A percentile compares a stretch with the other conserved stretches of the same genome.
phyloP scores from a whole-genome alignment of 2,113 vertebrate species.

The Siniperca knerii region DNA sequence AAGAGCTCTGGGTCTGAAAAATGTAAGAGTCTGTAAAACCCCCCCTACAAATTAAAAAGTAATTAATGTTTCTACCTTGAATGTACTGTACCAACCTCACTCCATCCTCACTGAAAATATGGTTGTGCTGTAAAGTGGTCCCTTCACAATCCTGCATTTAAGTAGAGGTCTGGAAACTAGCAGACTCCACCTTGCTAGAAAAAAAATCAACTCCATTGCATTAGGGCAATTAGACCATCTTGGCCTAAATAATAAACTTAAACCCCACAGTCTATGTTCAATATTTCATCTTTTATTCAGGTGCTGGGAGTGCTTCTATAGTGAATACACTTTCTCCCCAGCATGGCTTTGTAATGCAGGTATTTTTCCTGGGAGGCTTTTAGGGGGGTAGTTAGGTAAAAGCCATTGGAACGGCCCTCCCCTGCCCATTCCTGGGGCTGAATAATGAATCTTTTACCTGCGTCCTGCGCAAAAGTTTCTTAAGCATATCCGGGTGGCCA shows the following conservation, averaged over 20 bases:
- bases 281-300: conserved; percentile 88
- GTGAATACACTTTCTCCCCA: conserved; percentile 69
- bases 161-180: conserved; percentile 49
- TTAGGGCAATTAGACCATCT: conserved; percentile 85
- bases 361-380: conserved; percentile 84
- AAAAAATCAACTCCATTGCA: conserved; percentile 78
- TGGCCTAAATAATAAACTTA: conserved; percentile 86
- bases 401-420: conserved; percentile 68
- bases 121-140: conserved; percentile 64
- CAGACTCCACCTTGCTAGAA: conserved; percentile 48
- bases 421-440: conserved; percentile 72
- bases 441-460: conserved; percentile 85
- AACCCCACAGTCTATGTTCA: conserved; percentile 81
- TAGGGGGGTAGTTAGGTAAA: conserved; percentile 82
- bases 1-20: conserved; percentile 71
- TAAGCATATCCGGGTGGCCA: conserved; percentile 58
- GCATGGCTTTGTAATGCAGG: conserved; percentile 81
- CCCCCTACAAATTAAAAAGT: conserved; percentile 82
- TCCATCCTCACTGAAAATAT: conserved; percentile 45
- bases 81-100: conserved; percentile 60
- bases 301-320: conserved; percentile 82
- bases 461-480: conserved; percentile 71
- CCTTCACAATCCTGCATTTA: conserved; percentile 57
- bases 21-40: conserved; percentile 73
- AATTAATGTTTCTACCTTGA: conserved; percentile 80